Base-by-base conservation (phyloP, 2,888 invertebrate genomes). In the Tethea ocularis region DNA sequence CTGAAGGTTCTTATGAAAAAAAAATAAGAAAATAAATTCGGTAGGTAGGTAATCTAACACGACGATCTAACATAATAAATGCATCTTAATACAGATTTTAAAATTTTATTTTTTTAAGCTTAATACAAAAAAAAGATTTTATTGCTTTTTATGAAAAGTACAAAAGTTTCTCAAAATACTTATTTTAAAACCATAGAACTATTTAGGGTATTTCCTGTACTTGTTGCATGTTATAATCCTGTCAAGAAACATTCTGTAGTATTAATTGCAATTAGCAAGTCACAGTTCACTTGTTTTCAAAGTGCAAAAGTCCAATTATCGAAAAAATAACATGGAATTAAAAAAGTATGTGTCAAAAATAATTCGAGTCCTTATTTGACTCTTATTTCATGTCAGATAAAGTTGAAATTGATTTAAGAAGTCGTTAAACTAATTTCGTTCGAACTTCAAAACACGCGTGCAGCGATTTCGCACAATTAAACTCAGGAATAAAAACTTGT, bases 381-480 rank as follows among this genome's bases (percentile, higher is more conserved):
- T 36, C 33, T 54, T 54, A 54, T 24, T 24, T 20, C 1, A 7
- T 17, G 29, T 11, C 6, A 0, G 17, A 5, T 54, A 54, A n/a
- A 33, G 33, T n/a, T 33, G 33, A 54, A 54, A 33, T 13, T 54
- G 20, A 54, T 22, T 33, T 20, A 53, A 20, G 17, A 20, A 33
- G 13, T 13, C n/a, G 54, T 66, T 68, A n/a, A 26, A 38, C 13
- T n/a, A 56, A 52, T 68, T 61, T 65, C 68, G 64, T 63, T 66
- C 62, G 59, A 62, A 74, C 63, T 61, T 79, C 77, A 79, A 83
- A 87, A 89, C 88, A 85, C 74, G 87, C 84, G 85, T 83, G 86
- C 82, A 84, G 87, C 89, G 86, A 89, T 90, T 89, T 88, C 79
- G 81, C 83, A 83, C 87, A 89, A 89, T 88, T 91, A 89, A 89